Percentiles rank a stretch among this genome's conserved stretches.
These are phyloP conservation scores for Danaus plexippus DNA, from an alignment of 1,140 invertebrate species.

Conservation along the genomic window DNA sequence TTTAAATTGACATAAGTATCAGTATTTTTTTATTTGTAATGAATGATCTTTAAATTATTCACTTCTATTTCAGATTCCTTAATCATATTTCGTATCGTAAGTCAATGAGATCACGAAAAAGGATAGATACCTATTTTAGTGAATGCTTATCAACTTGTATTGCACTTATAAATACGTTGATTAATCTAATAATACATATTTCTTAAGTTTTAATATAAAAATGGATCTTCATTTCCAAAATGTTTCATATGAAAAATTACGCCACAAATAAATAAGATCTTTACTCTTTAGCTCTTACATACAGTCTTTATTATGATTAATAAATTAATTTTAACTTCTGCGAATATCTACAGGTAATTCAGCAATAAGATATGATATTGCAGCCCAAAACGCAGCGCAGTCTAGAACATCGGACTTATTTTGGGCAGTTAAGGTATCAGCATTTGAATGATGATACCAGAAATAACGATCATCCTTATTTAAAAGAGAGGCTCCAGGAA, in stretches of 20 bases:
- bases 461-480: constrained; percentile 81
- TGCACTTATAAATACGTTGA: too few relatives aligned
- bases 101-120: too few relatives aligned
- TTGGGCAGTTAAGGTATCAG: constrained; percentile 82
- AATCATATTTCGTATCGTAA: too few relatives aligned
- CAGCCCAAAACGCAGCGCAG: constrained; percentile 80
- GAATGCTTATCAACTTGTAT: too few relatives aligned
- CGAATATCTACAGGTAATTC: constrained; percentile 78
- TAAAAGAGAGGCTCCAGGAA: constrained; percentile 78
- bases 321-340: constrained; percentile 23
- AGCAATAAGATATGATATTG: constrained; percentile 78
- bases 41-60: too few relatives aligned
- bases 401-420: constrained; percentile 75
- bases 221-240: background rate
- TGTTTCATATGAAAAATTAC: too few relatives aligned
- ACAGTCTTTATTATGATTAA: background rate
- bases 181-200: background rate
- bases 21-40: too few relatives aligned
- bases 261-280: background rate
- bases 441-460: constrained; percentile 84
- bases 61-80: too few relatives aligned
- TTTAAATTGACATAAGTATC: too few relatives aligned
- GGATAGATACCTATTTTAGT: too few relatives aligned
- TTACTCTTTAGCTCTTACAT: background rate
- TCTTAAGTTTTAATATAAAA: constrained; percentile 4